Evolutionary conservation across 2,888 invertebrate genomes (phyloP).

Genomic region (Drosophila pseudotakahashii): DNA sequence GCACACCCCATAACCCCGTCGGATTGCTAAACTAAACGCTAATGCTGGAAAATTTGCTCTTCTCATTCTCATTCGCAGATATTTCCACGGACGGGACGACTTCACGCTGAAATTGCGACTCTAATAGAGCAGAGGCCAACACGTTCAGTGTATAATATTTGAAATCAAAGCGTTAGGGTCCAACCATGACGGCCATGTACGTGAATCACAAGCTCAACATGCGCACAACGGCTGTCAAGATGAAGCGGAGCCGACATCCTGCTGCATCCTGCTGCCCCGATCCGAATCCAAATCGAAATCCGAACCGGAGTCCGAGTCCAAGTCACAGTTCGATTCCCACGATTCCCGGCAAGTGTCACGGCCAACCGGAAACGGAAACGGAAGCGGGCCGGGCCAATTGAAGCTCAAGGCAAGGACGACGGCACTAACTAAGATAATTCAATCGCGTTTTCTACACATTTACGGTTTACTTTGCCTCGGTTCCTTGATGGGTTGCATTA

Average conservation of each 20-base stretch:
- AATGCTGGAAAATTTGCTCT: constrained; percentile 22
- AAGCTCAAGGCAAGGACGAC: constrained; percentile 24
- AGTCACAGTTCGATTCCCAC: constrained; percentile 29
- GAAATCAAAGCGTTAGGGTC: constrained; percentile 82
- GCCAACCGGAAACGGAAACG: constrained; percentile 26
- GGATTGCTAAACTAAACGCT: neutral
- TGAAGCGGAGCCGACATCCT: constrained; percentile 63
- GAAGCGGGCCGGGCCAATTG: constrained; percentile 33
- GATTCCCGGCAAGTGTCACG: constrained; percentile 22
- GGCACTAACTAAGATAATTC: constrained; percentile 63
- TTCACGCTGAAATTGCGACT: constrained; percentile 46
- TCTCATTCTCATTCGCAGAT: constrained; percentile 46
- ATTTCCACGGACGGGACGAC: constrained; percentile 29
- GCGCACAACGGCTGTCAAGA: constrained; percentile 83
- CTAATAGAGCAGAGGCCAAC: constrained; percentile 50
- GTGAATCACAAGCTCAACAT: constrained; percentile 75
- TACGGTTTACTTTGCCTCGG: constrained; percentile 64
- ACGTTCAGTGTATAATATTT: constrained; percentile 82
- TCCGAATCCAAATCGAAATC: constrained; percentile 2
- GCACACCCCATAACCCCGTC: constrained; percentile 1
- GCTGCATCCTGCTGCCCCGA: constrained; percentile 26
- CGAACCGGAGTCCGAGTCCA: neutral
- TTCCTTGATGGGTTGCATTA: constrained; percentile 69
- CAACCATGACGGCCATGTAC: constrained; percentile 70
- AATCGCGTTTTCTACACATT: constrained; percentile 68